A percentile compares a stretch with the other conserved stretches of the same genome.
phyloP scores from a whole-genome alignment of 2,888 invertebrate genomes.

The Oscheius myriophilus region DNA sequence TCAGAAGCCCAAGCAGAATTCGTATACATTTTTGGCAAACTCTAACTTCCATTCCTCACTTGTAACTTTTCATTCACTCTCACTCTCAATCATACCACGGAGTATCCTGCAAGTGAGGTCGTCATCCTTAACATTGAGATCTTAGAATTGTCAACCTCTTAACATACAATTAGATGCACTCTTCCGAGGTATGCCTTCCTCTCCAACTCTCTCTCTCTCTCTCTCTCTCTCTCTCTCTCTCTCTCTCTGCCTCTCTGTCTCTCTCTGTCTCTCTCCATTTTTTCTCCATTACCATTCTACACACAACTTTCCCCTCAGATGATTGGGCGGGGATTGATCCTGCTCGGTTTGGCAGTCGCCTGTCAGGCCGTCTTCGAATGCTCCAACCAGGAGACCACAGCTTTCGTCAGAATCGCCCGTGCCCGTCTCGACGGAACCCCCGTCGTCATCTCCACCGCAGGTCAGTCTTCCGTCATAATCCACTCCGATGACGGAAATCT shows the following conservation, averaged over 20 bases:
- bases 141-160: too few relatives aligned
- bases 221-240: not conserved
- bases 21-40: too few relatives aligned
- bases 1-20: too few relatives aligned
- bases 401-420: slow-evolving; percentile 68
- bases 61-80: too few relatives aligned
- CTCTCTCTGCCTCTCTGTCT: not conserved
- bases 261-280: not conserved
- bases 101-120: too few relatives aligned
- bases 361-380: slow-evolving; percentile 48
- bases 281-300: not conserved
- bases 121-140: too few relatives aligned
- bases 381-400: slow-evolving; percentile 63
- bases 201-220: not conserved
- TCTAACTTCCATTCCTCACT: too few relatives aligned
- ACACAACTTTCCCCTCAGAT: not conserved
- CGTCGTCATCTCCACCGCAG: slow-evolving; percentile 70
- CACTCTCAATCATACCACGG: too few relatives aligned
- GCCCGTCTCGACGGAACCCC: slow-evolving; percentile 70
- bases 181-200: too few relatives aligned
- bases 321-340: slow-evolving; percentile 13
- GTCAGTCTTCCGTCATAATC: slow-evolving; percentile 34
- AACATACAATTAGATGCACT: too few relatives aligned
- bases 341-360: slow-evolving; percentile 12
- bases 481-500: not conserved